Evolutionary conservation across 2,113 vertebrate genomes (phyloP).

Genomic region (Naja naja): DNA sequence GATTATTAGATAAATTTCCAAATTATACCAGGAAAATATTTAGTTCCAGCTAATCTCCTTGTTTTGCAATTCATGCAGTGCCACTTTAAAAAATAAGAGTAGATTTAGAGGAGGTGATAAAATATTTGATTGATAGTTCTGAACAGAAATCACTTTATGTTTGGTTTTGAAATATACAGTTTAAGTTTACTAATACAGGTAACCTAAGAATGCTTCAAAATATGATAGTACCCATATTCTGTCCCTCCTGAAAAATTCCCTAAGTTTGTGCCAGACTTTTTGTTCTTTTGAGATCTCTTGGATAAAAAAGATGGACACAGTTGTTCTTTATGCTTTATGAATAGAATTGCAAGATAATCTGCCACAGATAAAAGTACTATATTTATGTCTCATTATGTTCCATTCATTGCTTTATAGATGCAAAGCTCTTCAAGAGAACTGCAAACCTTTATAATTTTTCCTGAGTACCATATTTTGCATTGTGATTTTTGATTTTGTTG

Average conservation of each 20-base stretch:
- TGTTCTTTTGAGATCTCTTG: slow-evolving; percentile 42
- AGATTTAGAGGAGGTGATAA: not conserved
- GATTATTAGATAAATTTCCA: not conserved
- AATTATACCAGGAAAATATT: not conserved
- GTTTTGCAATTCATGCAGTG: not conserved
- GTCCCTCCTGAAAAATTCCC: not conserved
- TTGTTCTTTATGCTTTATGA: slow-evolving; percentile 53
- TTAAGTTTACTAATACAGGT: not conserved
- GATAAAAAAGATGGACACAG: slow-evolving; percentile 53
- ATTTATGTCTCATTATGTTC: slow-evolving; percentile 63
- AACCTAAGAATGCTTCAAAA: slow-evolving; percentile 41
- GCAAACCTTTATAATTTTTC: slow-evolving; percentile 54
- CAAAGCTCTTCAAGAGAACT: slow-evolving; percentile 46
- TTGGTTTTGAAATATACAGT: not conserved
- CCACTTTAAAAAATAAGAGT: not conserved
- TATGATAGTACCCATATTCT: slow-evolving; percentile 27
- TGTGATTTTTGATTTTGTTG: slow-evolving; percentile 52
- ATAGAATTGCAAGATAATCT: slow-evolving; percentile 48
- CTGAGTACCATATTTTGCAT: slow-evolving; percentile 43
- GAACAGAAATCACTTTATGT: slow-evolving; percentile 9
- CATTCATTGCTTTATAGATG: slow-evolving; percentile 59
- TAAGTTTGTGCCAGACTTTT: slow-evolving; percentile 35
- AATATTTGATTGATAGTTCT: not conserved
- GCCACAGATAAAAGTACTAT: slow-evolving; percentile 57
- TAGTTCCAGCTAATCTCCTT: not conserved